Conservation (phyloP, 2,113 vertebrate species). For the Vulpes vulpes region DNA sequence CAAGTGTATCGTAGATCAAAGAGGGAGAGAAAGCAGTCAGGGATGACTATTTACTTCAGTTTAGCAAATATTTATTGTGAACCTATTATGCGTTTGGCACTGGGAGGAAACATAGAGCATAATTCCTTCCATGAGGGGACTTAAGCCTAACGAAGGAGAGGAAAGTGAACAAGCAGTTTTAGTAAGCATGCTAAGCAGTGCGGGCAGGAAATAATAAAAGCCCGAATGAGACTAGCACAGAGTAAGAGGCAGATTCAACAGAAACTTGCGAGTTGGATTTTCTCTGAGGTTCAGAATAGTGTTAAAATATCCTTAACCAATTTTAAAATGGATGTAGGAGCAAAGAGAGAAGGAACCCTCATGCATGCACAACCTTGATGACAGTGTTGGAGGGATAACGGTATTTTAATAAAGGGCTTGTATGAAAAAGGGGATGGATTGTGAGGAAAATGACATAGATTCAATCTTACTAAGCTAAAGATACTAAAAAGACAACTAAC, state of each 20-base stretch:
- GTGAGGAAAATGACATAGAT: neutral
- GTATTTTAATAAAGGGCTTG: neutral
- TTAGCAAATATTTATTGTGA: slow-evolving; percentile 60
- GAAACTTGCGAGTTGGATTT: neutral
- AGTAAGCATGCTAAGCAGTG: neutral
- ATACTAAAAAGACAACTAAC: neutral
- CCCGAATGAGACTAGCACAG: neutral
- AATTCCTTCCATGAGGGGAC: slow-evolving; percentile 36
- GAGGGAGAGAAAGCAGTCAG: slow-evolving; percentile 14
- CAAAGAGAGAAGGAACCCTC: neutral
- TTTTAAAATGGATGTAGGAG: neutral
- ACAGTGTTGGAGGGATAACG: neutral
- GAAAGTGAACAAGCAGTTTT: slow-evolving; percentile 36
- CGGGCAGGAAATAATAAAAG: neutral
- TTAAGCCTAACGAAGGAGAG: neutral
- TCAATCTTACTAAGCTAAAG: neutral
- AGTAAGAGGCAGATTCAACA: neutral
- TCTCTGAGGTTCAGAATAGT: neutral
- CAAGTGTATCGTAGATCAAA: slow-evolving; percentile 43
- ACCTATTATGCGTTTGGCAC: neutral
- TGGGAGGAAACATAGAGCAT: slow-evolving; percentile 20
- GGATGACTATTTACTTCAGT: slow-evolving; percentile 45
- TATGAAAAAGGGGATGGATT: neutral
- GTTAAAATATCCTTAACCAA: neutral
- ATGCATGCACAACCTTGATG: neutral